Evolutionary conservation across 2,888 invertebrate species (phyloP).

Genomic region (Heliconius erato): DNA sequence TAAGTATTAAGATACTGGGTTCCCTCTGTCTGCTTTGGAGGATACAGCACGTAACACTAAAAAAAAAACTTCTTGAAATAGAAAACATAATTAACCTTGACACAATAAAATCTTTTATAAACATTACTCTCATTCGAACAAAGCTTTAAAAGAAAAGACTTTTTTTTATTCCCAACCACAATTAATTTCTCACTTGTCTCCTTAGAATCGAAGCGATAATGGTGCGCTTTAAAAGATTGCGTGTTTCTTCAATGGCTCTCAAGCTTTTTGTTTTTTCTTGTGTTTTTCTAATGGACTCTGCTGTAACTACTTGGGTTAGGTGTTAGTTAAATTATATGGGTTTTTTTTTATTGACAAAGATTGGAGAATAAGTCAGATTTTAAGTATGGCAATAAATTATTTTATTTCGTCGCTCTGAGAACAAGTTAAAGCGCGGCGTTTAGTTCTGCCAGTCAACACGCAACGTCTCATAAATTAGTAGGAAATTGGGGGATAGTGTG

Average conservation of each 20-base stretch:
- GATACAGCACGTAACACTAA: too few species aligned
- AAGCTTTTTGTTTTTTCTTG: constrained; percentile 9
- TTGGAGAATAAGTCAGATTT: background rate
- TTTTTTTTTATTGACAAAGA: background rate
- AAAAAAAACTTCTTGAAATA: too few species aligned
- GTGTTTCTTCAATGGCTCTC: constrained; percentile 35
- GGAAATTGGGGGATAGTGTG: too few species aligned
- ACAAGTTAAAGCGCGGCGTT: background rate
- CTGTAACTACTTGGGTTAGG: background rate
- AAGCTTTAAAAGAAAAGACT: background rate
- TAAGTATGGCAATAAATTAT: too few species aligned
- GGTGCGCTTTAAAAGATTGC: constrained; percentile 39
- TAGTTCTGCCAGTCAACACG: background rate
- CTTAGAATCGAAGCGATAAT: constrained; percentile 37
- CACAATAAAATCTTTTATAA: background rate
- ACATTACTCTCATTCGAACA: background rate
- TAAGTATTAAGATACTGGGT: too few species aligned
- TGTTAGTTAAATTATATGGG: background rate
- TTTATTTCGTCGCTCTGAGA: background rate
- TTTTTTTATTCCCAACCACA: constrained; percentile 25
- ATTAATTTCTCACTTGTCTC: constrained; percentile 35
- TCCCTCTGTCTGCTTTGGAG: too few species aligned
- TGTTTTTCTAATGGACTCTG: background rate
- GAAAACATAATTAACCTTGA: too few species aligned
- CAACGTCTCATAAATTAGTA: background rate